Evolutionary conservation across 2,797 vertebrate species (phyloP), one percentile per base, ranked within the genome.

Genomic region (Thalassophryne amazonica): DNA sequence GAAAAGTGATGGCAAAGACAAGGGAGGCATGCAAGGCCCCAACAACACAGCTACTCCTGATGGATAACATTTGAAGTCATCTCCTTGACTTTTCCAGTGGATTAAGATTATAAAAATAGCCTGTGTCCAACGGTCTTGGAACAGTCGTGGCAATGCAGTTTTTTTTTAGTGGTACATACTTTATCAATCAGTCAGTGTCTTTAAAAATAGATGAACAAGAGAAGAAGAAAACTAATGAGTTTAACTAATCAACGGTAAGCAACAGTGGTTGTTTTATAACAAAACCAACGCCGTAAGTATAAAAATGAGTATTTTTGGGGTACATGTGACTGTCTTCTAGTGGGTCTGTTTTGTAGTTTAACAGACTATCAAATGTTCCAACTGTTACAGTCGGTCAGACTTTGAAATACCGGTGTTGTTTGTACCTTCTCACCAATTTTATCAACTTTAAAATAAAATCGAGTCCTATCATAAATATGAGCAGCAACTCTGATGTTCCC

Each of bases 1-100:
- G 45, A 36, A 41, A 59, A 73, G 80, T 81, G 78, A 81, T 79
- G 78, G 68, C 80, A 84, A 81, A 81, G 30, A 13, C n/a, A 11
- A 27, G 39, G 42, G 51, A 61, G 52, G 47, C 54, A 62, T 37
- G 37, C 47, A 40, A 53, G 46, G 25, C 55, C 40, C 45, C 19
- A 49, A 47, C 66, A 30, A 63, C 60, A 45, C 28, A 75, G 57
- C 47, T 64, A 52, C 68, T 66, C 54, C 37, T 47, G 29, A 57
- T 5, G 59, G 81, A 86, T 85, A 77, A 79, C 63, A 40, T 51
- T 42, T 58, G 61, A 53, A 24, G 11, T 48, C 63, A 81, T 76
- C 45, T 68, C 36, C 59, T 45, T 38, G 34, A 14, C 45, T 39
- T 70, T 63, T 60, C 55, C 45, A 25, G 42, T 17, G 60, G 50